Percentiles rank a stretch among this genome's conserved stretches.
These are phyloP conservation scores for Stercorarius parasiticus DNA, from an alignment of 2,113 vertebrate species.

Conservation along the genomic window DNA sequence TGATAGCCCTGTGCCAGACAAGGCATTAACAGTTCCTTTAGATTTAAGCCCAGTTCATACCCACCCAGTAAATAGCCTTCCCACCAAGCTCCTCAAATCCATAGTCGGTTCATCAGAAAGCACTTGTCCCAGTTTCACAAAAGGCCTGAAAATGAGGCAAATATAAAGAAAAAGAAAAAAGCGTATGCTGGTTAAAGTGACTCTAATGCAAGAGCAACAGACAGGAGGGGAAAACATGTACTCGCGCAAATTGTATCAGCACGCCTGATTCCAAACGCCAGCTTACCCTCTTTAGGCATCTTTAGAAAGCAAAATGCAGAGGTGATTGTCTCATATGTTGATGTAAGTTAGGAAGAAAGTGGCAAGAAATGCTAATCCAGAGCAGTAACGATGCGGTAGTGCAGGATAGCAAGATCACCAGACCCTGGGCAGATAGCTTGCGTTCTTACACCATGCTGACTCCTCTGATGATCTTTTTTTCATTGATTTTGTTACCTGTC, in stretches of 20 bases:
- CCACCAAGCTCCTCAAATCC: slow-evolving; percentile 25
- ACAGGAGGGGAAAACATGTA: neutral
- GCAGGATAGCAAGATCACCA: neutral
- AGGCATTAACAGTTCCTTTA: slow-evolving; percentile 42
- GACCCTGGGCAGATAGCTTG: neutral
- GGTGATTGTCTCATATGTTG: neutral
- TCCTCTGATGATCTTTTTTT: neutral
- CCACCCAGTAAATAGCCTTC: slow-evolving; percentile 42
- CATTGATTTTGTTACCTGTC: neutral
- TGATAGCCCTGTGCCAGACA: slow-evolving; percentile 34
- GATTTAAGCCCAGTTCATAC: slow-evolving; percentile 27
- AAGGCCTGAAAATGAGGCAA: slow-evolving; percentile 38
- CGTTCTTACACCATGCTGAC: neutral
- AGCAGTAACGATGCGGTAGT: neutral
- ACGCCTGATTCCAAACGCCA: neutral
- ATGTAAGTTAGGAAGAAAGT: neutral
- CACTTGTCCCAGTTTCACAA: slow-evolving; percentile 50
- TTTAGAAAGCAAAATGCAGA: neutral
- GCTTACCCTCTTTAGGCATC: neutral
- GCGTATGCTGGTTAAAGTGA: neutral
- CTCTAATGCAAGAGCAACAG: neutral
- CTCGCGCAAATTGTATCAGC: neutral
- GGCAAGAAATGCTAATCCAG: neutral
- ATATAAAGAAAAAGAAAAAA: neutral
- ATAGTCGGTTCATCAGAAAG: neutral